These are phyloP conservation scores for Cynocephalus volans DNA, from an alignment of 2,113 vertebrate species.

Conservation along the genomic window DNA sequence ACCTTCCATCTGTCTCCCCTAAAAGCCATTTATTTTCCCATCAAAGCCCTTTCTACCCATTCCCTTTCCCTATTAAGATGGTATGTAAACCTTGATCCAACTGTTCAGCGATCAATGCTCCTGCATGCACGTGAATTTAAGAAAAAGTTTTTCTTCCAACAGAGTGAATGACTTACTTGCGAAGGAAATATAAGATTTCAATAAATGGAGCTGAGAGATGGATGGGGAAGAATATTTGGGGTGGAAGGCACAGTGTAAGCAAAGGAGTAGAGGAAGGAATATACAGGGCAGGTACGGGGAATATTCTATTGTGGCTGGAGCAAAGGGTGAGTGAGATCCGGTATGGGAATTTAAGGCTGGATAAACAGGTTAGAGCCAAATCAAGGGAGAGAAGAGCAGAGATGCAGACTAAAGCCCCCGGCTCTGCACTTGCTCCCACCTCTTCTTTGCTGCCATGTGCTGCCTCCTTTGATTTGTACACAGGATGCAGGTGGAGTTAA, in stretches of 20 bases:
- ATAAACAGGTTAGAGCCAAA: not conserved
- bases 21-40: not conserved
- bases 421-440: not conserved
- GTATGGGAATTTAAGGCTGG: not conserved
- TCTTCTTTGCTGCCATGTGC: rapidly evolving
- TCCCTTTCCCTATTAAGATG: not conserved
- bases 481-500: not conserved
- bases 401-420: not conserved
- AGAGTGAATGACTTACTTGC: not conserved
- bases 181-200: conserved; percentile 25
- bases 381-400: not conserved
- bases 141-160: not conserved
- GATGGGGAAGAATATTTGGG: not conserved
- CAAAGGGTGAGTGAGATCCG: not conserved
- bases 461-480: not conserved
- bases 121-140: not conserved
- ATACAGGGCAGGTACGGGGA: not conserved
- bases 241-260: not conserved
- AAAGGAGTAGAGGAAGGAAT: not conserved
- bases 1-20: not conserved
- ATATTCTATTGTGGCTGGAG: not conserved
- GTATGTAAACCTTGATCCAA: not conserved
- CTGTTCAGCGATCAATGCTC: too few species aligned
- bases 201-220: not conserved
- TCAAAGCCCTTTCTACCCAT: not conserved